A percentile compares a stretch with the other conserved stretches of the same genome.
These are phyloP conservation scores for Cydia strobilella DNA, from an alignment of 1,140 invertebrate species.

Conservation along the genomic window DNA sequence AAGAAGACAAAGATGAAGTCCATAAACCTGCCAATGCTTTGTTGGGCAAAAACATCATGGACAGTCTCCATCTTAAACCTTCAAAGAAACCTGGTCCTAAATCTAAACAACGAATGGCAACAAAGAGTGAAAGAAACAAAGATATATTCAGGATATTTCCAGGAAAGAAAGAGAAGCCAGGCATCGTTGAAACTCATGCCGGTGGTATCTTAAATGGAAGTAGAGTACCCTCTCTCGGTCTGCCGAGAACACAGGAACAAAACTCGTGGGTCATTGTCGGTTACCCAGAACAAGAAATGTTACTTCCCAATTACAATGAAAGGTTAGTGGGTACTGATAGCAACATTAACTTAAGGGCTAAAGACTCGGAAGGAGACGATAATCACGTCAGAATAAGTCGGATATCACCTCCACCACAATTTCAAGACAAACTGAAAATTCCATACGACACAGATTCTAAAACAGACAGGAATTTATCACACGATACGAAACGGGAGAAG, in stretches of 20 bases:
- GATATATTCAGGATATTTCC: conserved; percentile 71
- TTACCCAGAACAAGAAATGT: conserved; percentile 67
- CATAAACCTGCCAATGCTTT: conserved; percentile 72
- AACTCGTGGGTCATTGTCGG: conserved; percentile 73
- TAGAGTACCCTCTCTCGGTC: conserved; percentile 71
- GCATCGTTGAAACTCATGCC: conserved; percentile 56
- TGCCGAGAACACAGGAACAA: conserved; percentile 64
- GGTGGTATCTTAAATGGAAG: conserved; percentile 68
- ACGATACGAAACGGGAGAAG: conserved; percentile 74
- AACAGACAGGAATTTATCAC: conserved; percentile 60
- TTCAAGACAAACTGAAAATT: conserved; percentile 72
- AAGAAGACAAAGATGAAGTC: conserved; percentile 54
- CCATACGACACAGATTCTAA: conserved; percentile 66
- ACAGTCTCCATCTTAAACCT: conserved; percentile 76
- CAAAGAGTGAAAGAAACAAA: conserved; percentile 60
- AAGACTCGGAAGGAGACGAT: conserved; percentile 59
- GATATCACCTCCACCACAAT: conserved; percentile 72
- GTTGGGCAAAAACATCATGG: conserved; percentile 75
- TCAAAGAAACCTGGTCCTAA: conserved; percentile 73
- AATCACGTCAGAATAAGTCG: conserved; percentile 56
- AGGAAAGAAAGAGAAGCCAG: conserved; percentile 67
- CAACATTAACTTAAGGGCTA: conserved; percentile 51
- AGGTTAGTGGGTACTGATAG: conserved; percentile 58
- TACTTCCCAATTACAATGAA: conserved; percentile 72
- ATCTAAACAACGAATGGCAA: conserved; percentile 64